phyloP scores from a whole-genome alignment of 2,113 vertebrate genomes.

The Trematocara unimaculatum region DNA sequence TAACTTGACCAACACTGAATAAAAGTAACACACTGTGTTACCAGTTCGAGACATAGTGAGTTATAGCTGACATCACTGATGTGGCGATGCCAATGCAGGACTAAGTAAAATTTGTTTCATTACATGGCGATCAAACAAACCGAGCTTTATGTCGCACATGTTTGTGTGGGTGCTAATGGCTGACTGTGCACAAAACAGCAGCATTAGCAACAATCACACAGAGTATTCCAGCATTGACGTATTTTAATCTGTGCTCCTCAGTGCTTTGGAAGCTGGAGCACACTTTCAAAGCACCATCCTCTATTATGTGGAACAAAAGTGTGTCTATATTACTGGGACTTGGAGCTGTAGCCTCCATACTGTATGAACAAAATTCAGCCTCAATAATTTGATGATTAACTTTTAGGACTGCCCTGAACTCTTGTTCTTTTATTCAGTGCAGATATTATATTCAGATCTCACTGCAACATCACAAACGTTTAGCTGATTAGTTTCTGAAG shows the following conservation, averaged over 20 bases:
- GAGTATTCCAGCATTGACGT: not conserved
- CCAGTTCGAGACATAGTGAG: not conserved
- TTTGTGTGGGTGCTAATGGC: not conserved
- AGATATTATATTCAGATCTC: not conserved
- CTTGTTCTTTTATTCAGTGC: not conserved
- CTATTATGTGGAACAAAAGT: not conserved
- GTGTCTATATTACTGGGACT: accelerated
- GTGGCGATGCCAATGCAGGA: accelerated
- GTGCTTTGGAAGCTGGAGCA: accelerated
- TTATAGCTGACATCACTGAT: not conserved
- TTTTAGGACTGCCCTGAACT: not conserved
- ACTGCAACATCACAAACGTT: accelerated
- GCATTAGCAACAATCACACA: not conserved
- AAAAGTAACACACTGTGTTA: not conserved
- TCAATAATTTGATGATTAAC: not conserved
- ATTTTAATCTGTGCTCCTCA: not conserved
- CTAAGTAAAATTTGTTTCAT: not conserved
- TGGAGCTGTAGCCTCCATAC: not conserved
- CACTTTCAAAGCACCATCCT: not conserved
- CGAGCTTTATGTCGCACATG: not conserved
- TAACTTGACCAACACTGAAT: too few relatives aligned
- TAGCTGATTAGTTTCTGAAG: accelerated
- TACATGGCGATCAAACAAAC: accelerated
- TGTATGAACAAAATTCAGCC: not conserved
- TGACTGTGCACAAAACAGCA: not conserved